Evolutionary conservation across 2,113 vertebrate genomes (phyloP).

Genomic region (Butorides virescens): DNA sequence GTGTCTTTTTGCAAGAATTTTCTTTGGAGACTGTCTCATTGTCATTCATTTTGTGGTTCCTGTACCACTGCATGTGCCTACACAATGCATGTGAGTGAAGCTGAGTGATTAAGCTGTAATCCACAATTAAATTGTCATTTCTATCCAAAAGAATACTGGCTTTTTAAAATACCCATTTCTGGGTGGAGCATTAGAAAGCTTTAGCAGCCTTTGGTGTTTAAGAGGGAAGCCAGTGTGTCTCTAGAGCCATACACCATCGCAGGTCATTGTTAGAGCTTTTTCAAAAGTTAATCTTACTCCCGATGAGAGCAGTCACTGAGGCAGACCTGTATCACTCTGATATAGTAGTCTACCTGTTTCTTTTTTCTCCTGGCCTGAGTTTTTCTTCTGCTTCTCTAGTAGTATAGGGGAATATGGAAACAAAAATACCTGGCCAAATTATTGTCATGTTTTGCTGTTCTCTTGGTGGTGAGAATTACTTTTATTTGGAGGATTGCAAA

Average conservation of each 20-base stretch:
- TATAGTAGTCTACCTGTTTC: background rate
- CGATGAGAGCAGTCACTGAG: background rate
- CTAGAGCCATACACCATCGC: background rate
- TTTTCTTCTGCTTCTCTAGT: background rate
- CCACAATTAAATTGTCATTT: background rate
- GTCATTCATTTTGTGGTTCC: background rate
- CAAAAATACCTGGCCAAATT: background rate
- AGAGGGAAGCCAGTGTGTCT: background rate
- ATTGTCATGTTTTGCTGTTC: background rate
- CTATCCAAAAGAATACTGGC: background rate
- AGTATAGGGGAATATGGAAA: background rate
- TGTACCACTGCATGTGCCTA: background rate
- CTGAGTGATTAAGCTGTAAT: background rate
- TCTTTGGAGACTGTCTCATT: background rate
- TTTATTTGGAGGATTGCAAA: background rate
- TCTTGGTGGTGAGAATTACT: background rate
- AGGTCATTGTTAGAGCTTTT: background rate
- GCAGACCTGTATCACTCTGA: background rate
- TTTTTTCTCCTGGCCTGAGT: background rate
- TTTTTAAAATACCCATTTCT: background rate
- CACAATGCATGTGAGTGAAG: background rate
- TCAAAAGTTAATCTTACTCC: background rate
- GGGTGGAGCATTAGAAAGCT: background rate
- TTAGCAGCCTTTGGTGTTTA: background rate
- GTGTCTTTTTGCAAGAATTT: background rate